Percentiles rank a stretch among this genome's conserved stretches.
phyloP scores from a whole-genome alignment of 1,140 invertebrate genomes.

The Acyrthosiphon pisum region DNA sequence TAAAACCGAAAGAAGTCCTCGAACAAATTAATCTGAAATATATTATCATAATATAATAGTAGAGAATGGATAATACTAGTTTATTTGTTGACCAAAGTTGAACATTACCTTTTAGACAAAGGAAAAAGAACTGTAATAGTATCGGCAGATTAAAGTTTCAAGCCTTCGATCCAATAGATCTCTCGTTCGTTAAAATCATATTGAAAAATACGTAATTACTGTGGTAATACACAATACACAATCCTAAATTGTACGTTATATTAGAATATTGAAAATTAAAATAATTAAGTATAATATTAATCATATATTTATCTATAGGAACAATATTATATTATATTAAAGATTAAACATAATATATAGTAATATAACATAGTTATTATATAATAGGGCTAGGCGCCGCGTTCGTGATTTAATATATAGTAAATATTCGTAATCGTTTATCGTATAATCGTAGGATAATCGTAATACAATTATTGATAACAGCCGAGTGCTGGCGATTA shows the following conservation, averaged over 20 bases:
- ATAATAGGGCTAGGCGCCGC: background rate
- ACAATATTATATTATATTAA: too few relatives aligned
- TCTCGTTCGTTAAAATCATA: background rate
- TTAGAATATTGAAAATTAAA: background rate
- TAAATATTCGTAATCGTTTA: background rate
- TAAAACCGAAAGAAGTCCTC: background rate
- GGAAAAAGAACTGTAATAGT: background rate
- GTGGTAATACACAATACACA: background rate
- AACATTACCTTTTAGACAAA: background rate
- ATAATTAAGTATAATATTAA: background rate
- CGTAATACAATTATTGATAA: background rate
- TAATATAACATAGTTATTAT: background rate
- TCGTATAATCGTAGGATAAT: background rate
- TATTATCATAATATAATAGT: background rate
- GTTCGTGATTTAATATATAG: too few relatives aligned
- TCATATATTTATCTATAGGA: background rate
- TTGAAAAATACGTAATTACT: background rate
- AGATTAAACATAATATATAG: background rate
- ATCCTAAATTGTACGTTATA: background rate
- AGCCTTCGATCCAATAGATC: background rate
- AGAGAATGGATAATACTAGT: background rate
- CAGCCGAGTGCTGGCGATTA: background rate
- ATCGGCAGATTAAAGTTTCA: background rate
- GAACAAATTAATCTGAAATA: background rate
- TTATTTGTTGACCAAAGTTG: background rate